A percentile compares a stretch with the other conserved stretches of the same genome.
These are phyloP conservation scores for Columbina picui DNA, from an alignment of 2,113 vertebrate species.

Conservation along the genomic window DNA sequence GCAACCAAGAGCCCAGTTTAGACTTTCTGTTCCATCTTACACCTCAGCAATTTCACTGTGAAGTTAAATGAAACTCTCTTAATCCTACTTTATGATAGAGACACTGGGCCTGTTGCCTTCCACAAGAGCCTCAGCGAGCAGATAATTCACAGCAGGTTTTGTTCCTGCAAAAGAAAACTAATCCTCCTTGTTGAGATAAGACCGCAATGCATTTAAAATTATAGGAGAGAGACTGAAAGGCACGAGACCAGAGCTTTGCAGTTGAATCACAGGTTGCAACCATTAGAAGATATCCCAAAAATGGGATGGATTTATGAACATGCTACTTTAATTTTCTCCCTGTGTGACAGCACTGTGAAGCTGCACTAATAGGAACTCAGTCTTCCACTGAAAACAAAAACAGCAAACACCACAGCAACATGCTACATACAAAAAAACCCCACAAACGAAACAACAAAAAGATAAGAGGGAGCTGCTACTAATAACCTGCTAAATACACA, in stretches of 20 bases:
- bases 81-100: not conserved
- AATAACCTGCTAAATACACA: not conserved
- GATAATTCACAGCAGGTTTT: not conserved
- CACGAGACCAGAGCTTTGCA: not conserved
- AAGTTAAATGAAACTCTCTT: not conserved
- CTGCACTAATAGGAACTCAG: not conserved
- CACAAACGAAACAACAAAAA: no score
- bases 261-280: not conserved
- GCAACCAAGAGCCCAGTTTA: not conserved
- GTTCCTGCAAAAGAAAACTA: not conserved
- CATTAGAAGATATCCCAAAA: not conserved
- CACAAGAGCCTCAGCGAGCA: not conserved
- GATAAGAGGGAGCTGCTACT: not conserved
- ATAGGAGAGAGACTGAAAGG: not conserved
- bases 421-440: no score
- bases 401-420: not conserved
- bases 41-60: not conserved
- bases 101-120: not conserved
- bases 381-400: not conserved
- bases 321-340: not conserved
- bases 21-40: not conserved
- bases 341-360: not conserved
- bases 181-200: not conserved
- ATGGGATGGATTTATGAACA: not conserved
- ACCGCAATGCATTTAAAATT: not conserved